These are phyloP conservation scores for Rhincodon typus DNA, from an alignment of 2,797 vertebrate species.

Conservation along the genomic window DNA sequence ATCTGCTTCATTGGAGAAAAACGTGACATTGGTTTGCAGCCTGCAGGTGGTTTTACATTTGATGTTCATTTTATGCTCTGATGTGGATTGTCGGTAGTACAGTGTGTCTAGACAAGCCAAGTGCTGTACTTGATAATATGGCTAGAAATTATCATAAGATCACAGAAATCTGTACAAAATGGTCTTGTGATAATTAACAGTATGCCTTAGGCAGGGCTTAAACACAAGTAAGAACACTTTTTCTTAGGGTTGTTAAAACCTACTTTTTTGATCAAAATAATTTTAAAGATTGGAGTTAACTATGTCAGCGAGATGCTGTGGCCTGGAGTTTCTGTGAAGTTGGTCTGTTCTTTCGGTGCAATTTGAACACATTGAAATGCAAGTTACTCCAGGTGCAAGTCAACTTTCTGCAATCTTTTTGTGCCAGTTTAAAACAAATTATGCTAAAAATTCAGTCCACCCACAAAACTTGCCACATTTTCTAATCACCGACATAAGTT, in stretches of 20 bases:
- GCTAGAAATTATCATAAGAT: slow-evolving; percentile 12
- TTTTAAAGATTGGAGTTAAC: not conserved
- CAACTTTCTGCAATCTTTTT: not conserved
- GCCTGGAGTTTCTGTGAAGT: not conserved
- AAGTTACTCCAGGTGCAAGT: not conserved
- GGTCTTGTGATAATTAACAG: slow-evolving; percentile 12
- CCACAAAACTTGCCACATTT: not conserved
- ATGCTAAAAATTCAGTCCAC: not conserved
- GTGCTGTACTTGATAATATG: not conserved
- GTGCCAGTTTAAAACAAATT: not conserved
- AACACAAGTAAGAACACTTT: not conserved
- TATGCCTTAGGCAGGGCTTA: slow-evolving; percentile 9
- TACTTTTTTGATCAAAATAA: slow-evolving; percentile 14
- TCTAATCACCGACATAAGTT: not conserved
- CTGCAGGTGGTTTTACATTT: slow-evolving; percentile 15
- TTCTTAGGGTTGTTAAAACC: not conserved
- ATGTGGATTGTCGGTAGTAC: not conserved
- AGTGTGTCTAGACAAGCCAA: not conserved
- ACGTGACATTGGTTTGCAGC: not conserved
- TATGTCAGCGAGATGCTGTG: not conserved
- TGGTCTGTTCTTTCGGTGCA: not conserved
- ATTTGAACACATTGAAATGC: not conserved
- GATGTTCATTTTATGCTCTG: not conserved
- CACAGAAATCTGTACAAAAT: not conserved
- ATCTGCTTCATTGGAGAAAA: slow-evolving; percentile 11